Evolutionary conservation across 2,888 invertebrate species (phyloP).

Genomic region (Phytoseiulus persimilis): DNA sequence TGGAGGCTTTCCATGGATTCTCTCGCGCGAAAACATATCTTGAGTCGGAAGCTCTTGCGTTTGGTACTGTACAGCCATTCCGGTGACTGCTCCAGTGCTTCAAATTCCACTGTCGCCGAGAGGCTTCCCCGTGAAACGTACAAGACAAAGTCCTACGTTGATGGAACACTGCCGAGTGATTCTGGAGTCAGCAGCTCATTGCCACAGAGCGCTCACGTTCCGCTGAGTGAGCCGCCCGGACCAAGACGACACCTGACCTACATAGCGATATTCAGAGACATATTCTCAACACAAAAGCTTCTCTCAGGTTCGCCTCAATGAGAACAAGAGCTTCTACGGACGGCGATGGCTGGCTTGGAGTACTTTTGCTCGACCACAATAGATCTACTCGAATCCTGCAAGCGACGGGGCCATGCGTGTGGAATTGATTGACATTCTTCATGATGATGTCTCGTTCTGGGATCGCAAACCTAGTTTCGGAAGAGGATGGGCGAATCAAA

Average conservation of each 20-base stretch:
- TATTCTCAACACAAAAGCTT: background rate
- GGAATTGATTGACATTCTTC: no score
- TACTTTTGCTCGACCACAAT: background rate
- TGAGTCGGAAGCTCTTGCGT: no score
- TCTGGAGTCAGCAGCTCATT: background rate
- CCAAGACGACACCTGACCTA: background rate
- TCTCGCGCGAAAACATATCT: no score
- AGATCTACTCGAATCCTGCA: background rate
- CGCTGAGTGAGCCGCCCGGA: background rate
- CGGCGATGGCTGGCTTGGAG: background rate
- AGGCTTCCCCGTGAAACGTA: background rate
- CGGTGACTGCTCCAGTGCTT: no score
- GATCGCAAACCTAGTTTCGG: no score
- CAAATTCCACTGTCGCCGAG: no score
- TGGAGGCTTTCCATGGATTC: no score
- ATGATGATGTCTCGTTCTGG: no score
- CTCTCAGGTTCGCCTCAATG: background rate
- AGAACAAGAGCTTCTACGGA: background rate
- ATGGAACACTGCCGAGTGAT: background rate
- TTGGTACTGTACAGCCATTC: no score
- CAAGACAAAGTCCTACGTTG: background rate
- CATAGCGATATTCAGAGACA: constrained; percentile 5
- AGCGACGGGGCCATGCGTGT: no score
- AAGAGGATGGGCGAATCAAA: no score
- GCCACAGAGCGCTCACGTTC: background rate